Percentiles rank a stretch among this genome's conserved stretches.
phyloP scores from a whole-genome alignment of 2,113 vertebrate genomes.

The Eidolon helvum region DNA sequence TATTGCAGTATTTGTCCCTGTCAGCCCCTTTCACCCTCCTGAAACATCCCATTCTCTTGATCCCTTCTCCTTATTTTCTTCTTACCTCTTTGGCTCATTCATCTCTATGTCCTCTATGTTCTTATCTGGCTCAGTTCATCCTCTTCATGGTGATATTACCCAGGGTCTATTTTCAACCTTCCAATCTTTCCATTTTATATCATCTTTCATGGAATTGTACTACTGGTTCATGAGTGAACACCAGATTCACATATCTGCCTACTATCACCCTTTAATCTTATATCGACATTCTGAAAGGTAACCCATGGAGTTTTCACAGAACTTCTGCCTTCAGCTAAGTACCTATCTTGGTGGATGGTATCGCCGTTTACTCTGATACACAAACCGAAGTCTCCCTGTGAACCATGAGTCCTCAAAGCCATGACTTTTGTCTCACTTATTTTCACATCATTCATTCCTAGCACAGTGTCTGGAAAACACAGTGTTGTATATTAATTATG shows the following conservation, averaged over 20 bases:
- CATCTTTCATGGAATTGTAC: not conserved
- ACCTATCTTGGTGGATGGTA: not conserved
- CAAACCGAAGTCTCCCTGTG: not conserved
- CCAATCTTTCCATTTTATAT: not conserved
- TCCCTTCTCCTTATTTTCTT: not conserved
- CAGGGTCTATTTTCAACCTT: not conserved
- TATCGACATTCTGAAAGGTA: not conserved
- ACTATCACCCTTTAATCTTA: not conserved
- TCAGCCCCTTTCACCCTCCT: not conserved
- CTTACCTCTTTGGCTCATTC: not conserved
- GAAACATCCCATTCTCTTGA: not conserved
- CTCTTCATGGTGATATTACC: not conserved
- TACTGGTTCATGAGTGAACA: not conserved
- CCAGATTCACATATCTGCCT: not conserved
- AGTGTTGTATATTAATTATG: not conserved
- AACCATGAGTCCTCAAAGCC: not conserved
- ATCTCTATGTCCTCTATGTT: not conserved
- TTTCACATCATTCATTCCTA: not conserved
- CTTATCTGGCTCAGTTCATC: not conserved
- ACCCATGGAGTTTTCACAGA: not conserved
- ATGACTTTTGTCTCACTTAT: not conserved
- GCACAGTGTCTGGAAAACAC: not conserved
- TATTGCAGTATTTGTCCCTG: not conserved
- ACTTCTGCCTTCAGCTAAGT: not conserved
- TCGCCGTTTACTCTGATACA: not conserved